Evolutionary conservation across 2,113 vertebrate species (phyloP), one percentile per base, ranked within the genome.

Genomic region (Lophius piscatorius): DNA sequence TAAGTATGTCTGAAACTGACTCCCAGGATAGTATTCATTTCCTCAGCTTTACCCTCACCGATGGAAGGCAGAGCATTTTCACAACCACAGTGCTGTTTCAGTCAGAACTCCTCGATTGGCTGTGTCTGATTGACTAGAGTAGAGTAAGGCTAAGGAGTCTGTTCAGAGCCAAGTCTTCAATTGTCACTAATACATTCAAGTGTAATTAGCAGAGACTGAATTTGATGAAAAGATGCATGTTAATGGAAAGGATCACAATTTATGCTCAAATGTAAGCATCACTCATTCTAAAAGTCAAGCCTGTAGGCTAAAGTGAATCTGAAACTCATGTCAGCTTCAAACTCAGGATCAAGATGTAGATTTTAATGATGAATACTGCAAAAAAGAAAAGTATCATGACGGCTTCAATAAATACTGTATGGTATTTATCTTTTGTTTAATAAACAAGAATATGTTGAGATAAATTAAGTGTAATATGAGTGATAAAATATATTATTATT

Each of bases 401-500:
- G 49, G 38, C 42, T 17, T 52, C 16, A 61, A 85, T 80, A 82
- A 79, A 78, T 78, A 84, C 78, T 74, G 48, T 22, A 13, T 17
- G 70, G 65, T 70, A 80, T 51, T 74, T 58, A 66, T 51, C 64
- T 55, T 52, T 23, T 35, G 42, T 49, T 56, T 23, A 41, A 68
- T 52, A 49, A 49, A 61, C 34, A 62, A 41, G 13, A 67, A 66
- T 46, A 71, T n/a, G 39, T 52, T 49, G 6, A 33, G 66, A 79
- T 87, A 73, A 79, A 74, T 78, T 73, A 82, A 62, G 56, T 55
- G 58, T 49, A 73, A 77, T 63, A 23, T 63, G 58, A 61, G 52
- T 70, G 47, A 56, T 36, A 49, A 66, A 31, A 41, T 39, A 63
- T n/a, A 12, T 54, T 41, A 52, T 64, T 56, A 70, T 63, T 52